Evolutionary conservation across 2,797 vertebrate genomes (phyloP).

Genomic region (Melanotaenia maccullochi): DNA sequence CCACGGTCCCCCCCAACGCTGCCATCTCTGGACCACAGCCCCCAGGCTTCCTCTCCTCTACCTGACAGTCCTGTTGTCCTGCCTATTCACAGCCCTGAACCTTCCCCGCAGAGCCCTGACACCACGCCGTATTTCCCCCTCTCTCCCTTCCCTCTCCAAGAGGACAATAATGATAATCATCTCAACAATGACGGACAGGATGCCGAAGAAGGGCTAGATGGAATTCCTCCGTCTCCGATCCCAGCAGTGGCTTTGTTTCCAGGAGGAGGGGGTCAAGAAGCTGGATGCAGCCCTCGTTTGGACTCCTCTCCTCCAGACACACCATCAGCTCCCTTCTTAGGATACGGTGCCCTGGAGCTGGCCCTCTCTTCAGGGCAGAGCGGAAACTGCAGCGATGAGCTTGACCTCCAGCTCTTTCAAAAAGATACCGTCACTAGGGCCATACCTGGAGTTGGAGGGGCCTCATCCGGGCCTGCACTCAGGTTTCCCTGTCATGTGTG

Average conservation of each 20-base stretch:
- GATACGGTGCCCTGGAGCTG: constrained; percentile 82
- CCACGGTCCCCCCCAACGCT: constrained; percentile 78
- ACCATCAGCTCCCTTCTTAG: constrained; percentile 72
- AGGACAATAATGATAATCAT: constrained; percentile 49
- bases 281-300: constrained; percentile 68
- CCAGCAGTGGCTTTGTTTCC: constrained; percentile 82
- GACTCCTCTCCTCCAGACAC: constrained; percentile 78
- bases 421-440: constrained; percentile 74
- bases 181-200: constrained; percentile 67
- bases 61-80: constrained; percentile 64
- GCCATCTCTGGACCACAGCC: constrained; percentile 85
- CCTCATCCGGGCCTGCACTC: constrained; percentile 70
- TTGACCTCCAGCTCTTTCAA: constrained; percentile 92
- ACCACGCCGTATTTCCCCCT: constrained; percentile 74
- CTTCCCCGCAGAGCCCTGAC: constrained; percentile 73
- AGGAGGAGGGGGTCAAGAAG: constrained; percentile 68
- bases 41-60: constrained; percentile 68
- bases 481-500: constrained; percentile 91
- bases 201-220: constrained; percentile 70
- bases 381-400: constrained; percentile 79
- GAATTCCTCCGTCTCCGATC: constrained; percentile 76
- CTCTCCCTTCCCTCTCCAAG: constrained; percentile 74
- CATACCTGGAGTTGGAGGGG: constrained; percentile 68
- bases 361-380: constrained; percentile 84
- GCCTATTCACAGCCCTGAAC: constrained; percentile 70